Base-by-base conservation (phyloP, 2,888 invertebrate genomes). In the Galeruca laticollis region DNA sequence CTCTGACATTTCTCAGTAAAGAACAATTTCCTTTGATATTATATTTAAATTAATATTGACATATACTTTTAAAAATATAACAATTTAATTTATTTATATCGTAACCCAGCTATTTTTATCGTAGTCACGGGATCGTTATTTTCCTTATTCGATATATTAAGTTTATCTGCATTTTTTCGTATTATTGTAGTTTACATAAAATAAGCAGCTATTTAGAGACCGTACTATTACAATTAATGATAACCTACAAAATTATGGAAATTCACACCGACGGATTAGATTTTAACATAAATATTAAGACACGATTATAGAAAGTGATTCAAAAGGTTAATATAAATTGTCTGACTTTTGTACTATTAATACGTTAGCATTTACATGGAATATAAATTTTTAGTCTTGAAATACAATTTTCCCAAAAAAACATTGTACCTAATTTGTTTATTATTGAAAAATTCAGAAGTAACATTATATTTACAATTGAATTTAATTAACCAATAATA, bases 241-340 rank as follows among this genome's bases (percentile, higher is more conserved):
- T 47, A 47, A 6, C 43, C n/a, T 47, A n/a, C 5, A 47, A 47
- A 47, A 47, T 47, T 8, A 47, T 47, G 43, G 37, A 40, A 40
- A 40, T 40, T 40, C 13, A 3, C n/a, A 4, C n/a, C 37, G 13
- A 40, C 37, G 37, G 13, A 40, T 40, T 40, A 40, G 37, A 40
- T 40, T 26, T 26, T 6, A 26, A 1, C 3, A 5, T 26, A 26
- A 26, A 26, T 40, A 40, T 40, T 40, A 40, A 11, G 13, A 13
- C 13, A 40, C 11, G 37, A n/a, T 15, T 15, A 15, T 15, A 47
- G 5, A 26, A 26, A 6, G 26, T 26, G 26, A 47, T 15, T 18
- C 9, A 1, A 26, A 26, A 26, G 6, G 26, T 26, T 26, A 3
- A 5, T 26, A 5, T 6, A 26, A 26, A 5, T 26, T 3, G 26